phyloP scores from a whole-genome alignment of 2,113 vertebrate species.

The Micromys minutus region DNA sequence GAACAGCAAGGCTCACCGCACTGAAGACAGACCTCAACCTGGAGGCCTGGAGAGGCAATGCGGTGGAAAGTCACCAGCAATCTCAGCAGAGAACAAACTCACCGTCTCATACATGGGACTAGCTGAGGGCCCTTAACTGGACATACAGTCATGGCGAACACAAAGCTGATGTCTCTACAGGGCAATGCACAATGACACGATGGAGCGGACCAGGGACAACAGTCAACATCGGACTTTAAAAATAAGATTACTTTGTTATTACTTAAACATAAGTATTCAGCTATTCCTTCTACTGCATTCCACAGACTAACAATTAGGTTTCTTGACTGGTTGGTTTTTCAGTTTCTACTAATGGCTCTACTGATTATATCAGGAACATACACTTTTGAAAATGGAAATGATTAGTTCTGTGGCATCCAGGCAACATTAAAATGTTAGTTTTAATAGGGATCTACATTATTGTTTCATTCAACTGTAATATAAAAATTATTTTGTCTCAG shows the following conservation, averaged over 20 bases:
- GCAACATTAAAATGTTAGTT: neutral
- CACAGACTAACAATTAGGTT: slow-evolving; percentile 53
- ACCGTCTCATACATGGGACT: neutral
- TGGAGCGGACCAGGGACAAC: neutral
- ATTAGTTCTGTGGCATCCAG: neutral
- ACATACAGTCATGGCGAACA: neutral
- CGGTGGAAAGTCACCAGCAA: neutral
- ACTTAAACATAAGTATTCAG: slow-evolving; percentile 14
- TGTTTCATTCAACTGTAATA: neutral
- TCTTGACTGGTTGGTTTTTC: slow-evolving; percentile 31
- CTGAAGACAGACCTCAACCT: neutral
- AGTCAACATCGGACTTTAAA: neutral
- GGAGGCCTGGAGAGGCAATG: neutral
- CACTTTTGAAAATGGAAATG: slow-evolving; percentile 10
- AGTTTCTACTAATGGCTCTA: neutral
- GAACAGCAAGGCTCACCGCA: neutral
- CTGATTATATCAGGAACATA: slow-evolving; percentile 35
- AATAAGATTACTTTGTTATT: slow-evolving; percentile 60
- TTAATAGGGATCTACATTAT: neutral
- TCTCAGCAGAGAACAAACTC: neutral
- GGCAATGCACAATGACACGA: neutral
- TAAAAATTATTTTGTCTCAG: slow-evolving; percentile 27
- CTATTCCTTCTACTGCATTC: slow-evolving; percentile 29
- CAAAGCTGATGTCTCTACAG: neutral
- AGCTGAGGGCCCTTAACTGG: neutral